phyloP scores from a whole-genome alignment of 2,797 vertebrate species.

The Sebastes taczanowskii region DNA sequence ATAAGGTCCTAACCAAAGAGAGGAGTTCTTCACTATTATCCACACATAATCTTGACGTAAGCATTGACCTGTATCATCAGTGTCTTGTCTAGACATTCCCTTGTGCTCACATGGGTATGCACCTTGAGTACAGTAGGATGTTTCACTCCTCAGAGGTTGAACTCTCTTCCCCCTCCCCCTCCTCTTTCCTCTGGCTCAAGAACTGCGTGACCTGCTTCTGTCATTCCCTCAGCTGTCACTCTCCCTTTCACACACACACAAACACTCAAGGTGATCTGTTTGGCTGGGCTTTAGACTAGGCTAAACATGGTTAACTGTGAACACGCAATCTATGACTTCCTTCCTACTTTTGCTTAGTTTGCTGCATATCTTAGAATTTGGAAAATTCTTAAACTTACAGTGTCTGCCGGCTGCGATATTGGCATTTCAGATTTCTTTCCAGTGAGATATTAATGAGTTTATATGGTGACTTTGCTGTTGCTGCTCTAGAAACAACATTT shows the following conservation, averaged over 20 bases:
- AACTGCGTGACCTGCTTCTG: conserved; percentile 44
- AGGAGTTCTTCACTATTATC: background rate
- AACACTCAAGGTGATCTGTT: conserved; percentile 30
- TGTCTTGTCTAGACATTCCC: conserved; percentile 35
- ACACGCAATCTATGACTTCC: background rate
- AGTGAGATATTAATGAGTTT: too few relatives aligned
- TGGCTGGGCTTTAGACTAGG: background rate
- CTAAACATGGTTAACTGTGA: background rate
- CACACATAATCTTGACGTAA: conserved; percentile 1
- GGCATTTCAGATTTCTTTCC: too few relatives aligned
- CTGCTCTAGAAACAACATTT: too few relatives aligned
- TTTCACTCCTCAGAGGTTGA: conserved; percentile 6
- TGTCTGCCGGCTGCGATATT: too few relatives aligned
- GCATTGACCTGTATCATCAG: conserved; percentile 14
- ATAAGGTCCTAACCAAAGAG: background rate
- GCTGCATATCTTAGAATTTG: too few relatives aligned
- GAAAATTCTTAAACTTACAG: too few relatives aligned
- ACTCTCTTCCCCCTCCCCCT: background rate
- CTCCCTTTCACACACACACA: conserved; percentile 5
- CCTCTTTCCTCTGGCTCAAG: conserved; percentile 10
- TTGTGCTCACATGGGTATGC: background rate
- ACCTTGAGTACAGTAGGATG: conserved; percentile 21
- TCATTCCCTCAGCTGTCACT: conserved; percentile 32
- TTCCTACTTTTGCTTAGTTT: background rate
- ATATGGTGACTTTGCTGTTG: too few relatives aligned